A percentile compares a stretch with the other conserved stretches of the same genome.
Evolutionary conservation across 2,797 vertebrate genomes (phyloP).

Genomic region (Masticophis lateralis): DNA sequence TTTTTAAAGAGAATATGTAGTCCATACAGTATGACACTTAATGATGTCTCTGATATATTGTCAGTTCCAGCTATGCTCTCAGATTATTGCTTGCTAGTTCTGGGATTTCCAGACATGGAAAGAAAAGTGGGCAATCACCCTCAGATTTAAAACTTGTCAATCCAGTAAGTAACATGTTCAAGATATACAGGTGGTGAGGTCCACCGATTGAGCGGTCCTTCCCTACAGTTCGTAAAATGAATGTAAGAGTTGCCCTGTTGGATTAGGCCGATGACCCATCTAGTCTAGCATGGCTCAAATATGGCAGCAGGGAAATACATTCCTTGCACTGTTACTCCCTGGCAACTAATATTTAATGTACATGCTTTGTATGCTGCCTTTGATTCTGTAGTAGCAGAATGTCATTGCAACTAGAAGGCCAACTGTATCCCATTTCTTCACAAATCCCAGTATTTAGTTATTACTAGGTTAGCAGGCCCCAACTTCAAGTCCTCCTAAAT

Average conservation of each 20-base stretch:
- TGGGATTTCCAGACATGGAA: constrained; percentile 34
- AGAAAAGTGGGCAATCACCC: neutral
- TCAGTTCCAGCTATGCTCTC: constrained; percentile 8
- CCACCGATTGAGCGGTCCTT: neutral
- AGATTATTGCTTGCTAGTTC: constrained; percentile 11
- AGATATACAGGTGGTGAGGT: neutral
- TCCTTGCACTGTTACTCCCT: neutral
- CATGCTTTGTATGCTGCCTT: neutral
- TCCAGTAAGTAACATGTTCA: too few relatives aligned
- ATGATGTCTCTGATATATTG: constrained; percentile 25
- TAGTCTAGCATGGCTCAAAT: neutral
- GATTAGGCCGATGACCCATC: neutral
- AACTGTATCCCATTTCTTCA: neutral
- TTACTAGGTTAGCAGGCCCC: neutral
- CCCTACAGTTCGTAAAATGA: neutral
- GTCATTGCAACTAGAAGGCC: neutral
- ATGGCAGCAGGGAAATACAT: neutral
- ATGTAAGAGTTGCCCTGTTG: neutral
- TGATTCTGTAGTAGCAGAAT: neutral
- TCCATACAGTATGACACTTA: neutral
- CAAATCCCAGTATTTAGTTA: neutral
- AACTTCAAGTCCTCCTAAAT: neutral
- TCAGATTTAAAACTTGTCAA: neutral
- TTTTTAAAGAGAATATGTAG: neutral
- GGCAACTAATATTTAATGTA: neutral